A percentile compares a stretch with the other conserved stretches of the same genome.
These are phyloP conservation scores for Ornithoptera priamus DNA, from an alignment of 2,888 invertebrate genomes.

Conservation along the genomic window DNA sequence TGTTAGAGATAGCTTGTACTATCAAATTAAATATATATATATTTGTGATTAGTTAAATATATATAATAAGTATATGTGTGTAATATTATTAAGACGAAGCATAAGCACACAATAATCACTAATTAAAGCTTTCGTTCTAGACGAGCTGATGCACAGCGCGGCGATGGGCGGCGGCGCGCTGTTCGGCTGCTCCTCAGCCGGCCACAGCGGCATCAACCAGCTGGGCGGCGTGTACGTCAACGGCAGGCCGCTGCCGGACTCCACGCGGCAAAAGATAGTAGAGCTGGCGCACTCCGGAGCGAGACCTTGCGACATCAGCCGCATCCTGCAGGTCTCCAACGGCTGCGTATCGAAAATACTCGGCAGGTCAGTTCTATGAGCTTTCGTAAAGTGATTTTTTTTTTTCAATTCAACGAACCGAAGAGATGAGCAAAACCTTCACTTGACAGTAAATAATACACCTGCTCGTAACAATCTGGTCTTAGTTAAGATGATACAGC, in stretches of 20 bases:
- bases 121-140: conserved; percentile 57
- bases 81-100: neutral
- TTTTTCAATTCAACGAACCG: no score
- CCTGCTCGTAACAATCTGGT: no score
- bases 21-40: no score
- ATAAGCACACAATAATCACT: conserved; percentile 15
- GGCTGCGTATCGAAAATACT: conserved; percentile 99
- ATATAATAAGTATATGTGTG: no score
- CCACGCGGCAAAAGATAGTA: conserved; percentile 98
- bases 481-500: no score
- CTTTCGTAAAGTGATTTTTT: no score
- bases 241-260: conserved; percentile 94
- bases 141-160: conserved; percentile 87
- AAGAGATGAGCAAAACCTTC: no score
- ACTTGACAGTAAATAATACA: no score
- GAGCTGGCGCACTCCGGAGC: conserved; percentile 98
- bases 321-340: conserved; percentile 99
- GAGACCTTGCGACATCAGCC: conserved; percentile 98
- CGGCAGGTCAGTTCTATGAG: conserved; percentile 86
- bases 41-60: no score
- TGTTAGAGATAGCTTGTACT: no score
- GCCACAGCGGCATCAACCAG: conserved; percentile 99
- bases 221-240: conserved; percentile 99
- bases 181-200: conserved; percentile 91
- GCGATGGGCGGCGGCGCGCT: conserved; percentile 84